These are phyloP conservation scores for Eleginops maclovinus DNA, from an alignment of 2,113 vertebrate genomes.

Conservation along the genomic window DNA sequence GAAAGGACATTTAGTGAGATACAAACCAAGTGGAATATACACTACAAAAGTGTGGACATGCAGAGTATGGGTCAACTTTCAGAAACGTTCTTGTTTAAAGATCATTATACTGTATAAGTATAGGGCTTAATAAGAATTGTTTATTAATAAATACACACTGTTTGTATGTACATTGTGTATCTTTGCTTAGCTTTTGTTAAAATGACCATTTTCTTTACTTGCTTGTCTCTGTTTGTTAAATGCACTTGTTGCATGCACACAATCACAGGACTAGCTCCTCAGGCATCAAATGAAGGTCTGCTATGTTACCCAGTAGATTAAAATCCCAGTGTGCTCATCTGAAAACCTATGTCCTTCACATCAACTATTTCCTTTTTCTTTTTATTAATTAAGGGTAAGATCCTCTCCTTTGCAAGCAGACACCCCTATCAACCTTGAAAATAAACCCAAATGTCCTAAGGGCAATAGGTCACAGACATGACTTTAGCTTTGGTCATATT, in stretches of 20 bases:
- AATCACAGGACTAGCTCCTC: neutral
- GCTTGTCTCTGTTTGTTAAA: neutral
- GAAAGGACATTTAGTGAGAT: neutral
- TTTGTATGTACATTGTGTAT: too few relatives aligned
- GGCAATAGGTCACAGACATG: neutral
- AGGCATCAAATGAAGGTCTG: neutral
- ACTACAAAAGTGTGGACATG: neutral
- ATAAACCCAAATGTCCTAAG: neutral
- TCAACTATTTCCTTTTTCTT: neutral
- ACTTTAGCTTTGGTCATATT: neutral
- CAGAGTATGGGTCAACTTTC: neutral
- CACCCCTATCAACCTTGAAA: neutral
- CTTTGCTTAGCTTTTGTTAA: neutral
- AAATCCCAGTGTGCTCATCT: neutral
- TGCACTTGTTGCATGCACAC: neutral
- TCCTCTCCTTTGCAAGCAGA: neutral
- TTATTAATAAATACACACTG: neutral
- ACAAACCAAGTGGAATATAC: neutral
- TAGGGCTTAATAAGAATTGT: neutral
- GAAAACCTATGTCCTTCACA: neutral
- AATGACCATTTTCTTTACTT: neutral
- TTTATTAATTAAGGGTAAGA: neutral
- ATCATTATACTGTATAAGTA: neutral
- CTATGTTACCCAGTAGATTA: neutral
- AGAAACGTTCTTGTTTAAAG: neutral